Conservation (phyloP, 1,140 invertebrate genomes). For the Diprion similis region DNA sequence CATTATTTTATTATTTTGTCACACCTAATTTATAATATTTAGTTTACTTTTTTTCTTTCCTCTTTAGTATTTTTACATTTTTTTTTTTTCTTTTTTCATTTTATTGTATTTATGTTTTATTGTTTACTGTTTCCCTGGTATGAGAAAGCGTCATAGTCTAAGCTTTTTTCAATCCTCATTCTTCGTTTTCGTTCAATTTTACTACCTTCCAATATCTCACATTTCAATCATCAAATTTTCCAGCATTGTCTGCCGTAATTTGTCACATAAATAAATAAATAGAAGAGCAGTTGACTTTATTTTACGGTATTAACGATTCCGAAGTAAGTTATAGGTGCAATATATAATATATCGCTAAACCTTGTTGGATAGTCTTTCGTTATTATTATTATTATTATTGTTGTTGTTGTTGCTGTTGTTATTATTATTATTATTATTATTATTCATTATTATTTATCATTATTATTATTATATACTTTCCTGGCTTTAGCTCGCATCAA, state of each 20-base stretch:
- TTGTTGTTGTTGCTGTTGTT: neutral
- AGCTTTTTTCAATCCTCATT: neutral
- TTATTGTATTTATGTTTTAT: conserved; percentile 33
- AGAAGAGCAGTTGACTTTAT: neutral
- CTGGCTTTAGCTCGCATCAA: too few species aligned
- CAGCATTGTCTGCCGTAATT: neutral
- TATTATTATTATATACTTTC: too few species aligned
- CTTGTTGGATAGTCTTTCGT: neutral
- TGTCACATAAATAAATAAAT: conserved; percentile 5
- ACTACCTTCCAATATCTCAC: conserved; percentile 2
- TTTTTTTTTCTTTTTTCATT: conserved; percentile 32
- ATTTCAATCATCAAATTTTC: neutral
- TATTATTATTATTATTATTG: neutral
- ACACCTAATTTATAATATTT: neutral
- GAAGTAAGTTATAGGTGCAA: neutral
- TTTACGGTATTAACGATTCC: neutral
- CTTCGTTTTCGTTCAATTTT: conserved; percentile 12
- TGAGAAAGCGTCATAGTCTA: conserved; percentile 29
- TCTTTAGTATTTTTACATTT: conserved; percentile 13
- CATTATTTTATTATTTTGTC: neutral
- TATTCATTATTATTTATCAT: too few species aligned
- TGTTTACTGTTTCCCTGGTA: conserved; percentile 30
- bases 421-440: too few species aligned
- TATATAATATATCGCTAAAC: neutral
- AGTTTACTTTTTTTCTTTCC: conserved; percentile 9